Evolutionary conservation across 2,113 vertebrate species (phyloP).

Genomic region (Aleadryas rufinucha): DNA sequence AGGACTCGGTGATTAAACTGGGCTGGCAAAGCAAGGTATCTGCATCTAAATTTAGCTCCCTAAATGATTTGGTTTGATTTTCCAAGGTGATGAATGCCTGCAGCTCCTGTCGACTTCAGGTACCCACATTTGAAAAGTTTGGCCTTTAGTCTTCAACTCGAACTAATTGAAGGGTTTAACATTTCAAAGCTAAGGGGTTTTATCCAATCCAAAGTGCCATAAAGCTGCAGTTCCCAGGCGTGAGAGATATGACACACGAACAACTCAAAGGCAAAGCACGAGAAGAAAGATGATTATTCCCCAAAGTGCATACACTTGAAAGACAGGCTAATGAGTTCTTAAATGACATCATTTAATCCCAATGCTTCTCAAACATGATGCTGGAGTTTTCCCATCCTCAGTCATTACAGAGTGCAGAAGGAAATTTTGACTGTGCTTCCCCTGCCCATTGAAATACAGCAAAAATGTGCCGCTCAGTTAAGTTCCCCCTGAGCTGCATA

Average conservation of each 20-base stretch:
- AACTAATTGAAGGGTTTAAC: conserved; percentile 50
- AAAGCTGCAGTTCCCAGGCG: conserved; percentile 26
- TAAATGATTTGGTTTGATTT: conserved; percentile 14
- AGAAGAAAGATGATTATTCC: conserved; percentile 57
- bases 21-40: background rate
- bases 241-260: background rate
- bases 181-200: conserved; percentile 47
- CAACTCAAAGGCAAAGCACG: conserved; percentile 32
- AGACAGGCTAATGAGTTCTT: conserved; percentile 52
- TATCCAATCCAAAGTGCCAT: conserved; percentile 41
- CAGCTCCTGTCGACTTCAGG: conserved; percentile 15
- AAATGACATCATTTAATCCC: conserved; percentile 51
- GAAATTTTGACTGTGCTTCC: conserved; percentile 11
- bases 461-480: background rate
- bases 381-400: background rate
- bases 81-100: conserved; percentile 9
- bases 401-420: background rate
- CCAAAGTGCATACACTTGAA: conserved; percentile 33
- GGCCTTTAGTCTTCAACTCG: conserved; percentile 49
- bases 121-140: conserved; percentile 37
- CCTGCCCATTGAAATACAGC: conserved; percentile 20
- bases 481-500: background rate
- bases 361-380: conserved; percentile 25
- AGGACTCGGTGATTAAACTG: background rate
- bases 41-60: conserved; percentile 3